Conservation (phyloP, 2,888 invertebrate genomes). For the Polyommatus icarus region DNA sequence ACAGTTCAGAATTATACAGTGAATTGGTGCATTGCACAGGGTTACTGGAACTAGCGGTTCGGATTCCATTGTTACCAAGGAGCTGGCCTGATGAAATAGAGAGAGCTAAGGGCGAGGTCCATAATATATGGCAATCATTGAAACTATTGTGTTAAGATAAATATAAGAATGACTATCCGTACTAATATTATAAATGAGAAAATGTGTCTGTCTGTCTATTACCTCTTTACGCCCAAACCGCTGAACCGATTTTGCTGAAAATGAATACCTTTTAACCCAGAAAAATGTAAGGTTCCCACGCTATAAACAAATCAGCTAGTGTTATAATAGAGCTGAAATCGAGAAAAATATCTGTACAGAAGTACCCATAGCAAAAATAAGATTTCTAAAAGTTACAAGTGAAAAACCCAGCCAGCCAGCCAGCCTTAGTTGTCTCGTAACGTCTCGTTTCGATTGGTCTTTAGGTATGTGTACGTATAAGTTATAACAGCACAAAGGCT, state of each 20-base stretch:
- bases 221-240: neutral
- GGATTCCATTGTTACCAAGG: slow-evolving; percentile 43
- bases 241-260: neutral
- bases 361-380: neutral
- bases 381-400: neutral
- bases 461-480: too few species aligned
- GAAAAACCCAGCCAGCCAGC: too few species aligned
- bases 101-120: neutral
- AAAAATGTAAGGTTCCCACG: too few species aligned
- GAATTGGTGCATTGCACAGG: slow-evolving; percentile 74
- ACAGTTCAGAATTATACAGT: slow-evolving; percentile 74
- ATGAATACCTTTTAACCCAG: too few species aligned
- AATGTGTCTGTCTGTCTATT: too few species aligned
- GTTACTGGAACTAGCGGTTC: slow-evolving; percentile 66
- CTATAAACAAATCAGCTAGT: too few species aligned
- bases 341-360: neutral
- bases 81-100: slow-evolving; percentile 12
- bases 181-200: too few species aligned
- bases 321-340: slow-evolving; percentile 18
- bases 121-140: neutral
- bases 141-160: too few species aligned
- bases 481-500: too few species aligned
- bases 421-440: too few species aligned
- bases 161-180: too few species aligned
- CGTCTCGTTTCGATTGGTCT: too few species aligned